A percentile compares a stretch with the other conserved stretches of the same genome.
Conservation (phyloP, 2,888 invertebrate species). For the Syrphus vitripennis region DNA sequence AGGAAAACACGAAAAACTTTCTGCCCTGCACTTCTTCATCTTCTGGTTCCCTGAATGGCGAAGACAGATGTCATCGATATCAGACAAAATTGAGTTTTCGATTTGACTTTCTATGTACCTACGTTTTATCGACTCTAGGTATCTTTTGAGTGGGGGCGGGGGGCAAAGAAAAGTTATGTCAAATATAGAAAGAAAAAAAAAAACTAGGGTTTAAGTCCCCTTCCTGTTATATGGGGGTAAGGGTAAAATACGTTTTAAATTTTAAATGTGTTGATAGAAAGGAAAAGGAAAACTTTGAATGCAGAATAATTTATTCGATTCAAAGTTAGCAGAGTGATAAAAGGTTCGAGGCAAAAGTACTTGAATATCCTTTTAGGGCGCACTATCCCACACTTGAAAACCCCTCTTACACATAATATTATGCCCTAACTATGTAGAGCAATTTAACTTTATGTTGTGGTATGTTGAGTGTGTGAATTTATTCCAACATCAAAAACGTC, state of each 20-base stretch:
- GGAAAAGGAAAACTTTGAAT: constrained; percentile 37
- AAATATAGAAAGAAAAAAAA: not conserved
- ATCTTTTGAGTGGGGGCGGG: not conserved
- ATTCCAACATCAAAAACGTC: not conserved
- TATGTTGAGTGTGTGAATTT: not conserved
- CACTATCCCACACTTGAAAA: not conserved
- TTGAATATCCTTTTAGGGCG: constrained; percentile 29
- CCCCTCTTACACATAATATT: not conserved
- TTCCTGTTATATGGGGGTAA: not conserved
- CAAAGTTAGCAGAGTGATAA: constrained; percentile 21
- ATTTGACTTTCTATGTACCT: constrained; percentile 61
- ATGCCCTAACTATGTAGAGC: too few species aligned
- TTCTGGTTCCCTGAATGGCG: not conserved
- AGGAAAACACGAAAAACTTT: constrained; percentile 35
- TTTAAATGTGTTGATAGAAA: constrained; percentile 53
- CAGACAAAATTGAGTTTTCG: constrained; percentile 62
- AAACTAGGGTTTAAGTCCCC: not conserved
- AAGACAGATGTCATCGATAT: constrained; percentile 67
- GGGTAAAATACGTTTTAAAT: constrained; percentile 44
- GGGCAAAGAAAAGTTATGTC: not conserved
- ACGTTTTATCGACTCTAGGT: constrained; percentile 46
- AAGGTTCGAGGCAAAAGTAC: constrained; percentile 36
- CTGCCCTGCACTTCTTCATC: not conserved
- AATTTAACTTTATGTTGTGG: not conserved
- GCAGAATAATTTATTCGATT: constrained; percentile 62